phyloP scores from a whole-genome alignment of 1,140 invertebrate species.

The Melitaea cinxia region DNA sequence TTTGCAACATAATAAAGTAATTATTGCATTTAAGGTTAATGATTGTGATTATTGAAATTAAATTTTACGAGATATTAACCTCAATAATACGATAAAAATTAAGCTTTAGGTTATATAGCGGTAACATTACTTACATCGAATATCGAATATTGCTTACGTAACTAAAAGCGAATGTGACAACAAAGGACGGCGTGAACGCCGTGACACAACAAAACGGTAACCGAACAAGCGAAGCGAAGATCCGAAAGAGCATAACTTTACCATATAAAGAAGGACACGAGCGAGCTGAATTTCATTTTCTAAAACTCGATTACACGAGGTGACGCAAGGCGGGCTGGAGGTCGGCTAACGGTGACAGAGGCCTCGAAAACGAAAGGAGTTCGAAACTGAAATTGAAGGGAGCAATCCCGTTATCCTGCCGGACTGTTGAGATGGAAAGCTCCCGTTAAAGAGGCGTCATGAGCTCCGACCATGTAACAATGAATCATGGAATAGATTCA shows the following conservation, averaged over 20 bases:
- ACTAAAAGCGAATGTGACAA: conserved; percentile 49
- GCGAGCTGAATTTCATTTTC: conserved; percentile 78
- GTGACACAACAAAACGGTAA: conserved; percentile 51
- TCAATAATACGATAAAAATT: not conserved
- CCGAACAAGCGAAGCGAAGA: conserved; percentile 44
- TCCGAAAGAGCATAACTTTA: conserved; percentile 58
- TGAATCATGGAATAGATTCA: conserved; percentile 41
- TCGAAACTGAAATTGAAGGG: conserved; percentile 78
- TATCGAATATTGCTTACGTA: conserved; percentile 34
- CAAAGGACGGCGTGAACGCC: conserved; percentile 39
- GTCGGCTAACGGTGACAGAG: conserved; percentile 69
- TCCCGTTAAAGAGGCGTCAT: conserved; percentile 64
- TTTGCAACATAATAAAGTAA: not conserved
- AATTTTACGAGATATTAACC: not conserved
- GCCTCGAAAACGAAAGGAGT: conserved; percentile 75
- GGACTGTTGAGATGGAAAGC: conserved; percentile 70
- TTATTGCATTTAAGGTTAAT: conserved; percentile 12
- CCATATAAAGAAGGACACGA: conserved; percentile 73
- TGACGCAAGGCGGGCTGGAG: conserved; percentile 65
- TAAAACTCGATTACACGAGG: conserved; percentile 76
- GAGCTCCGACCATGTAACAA: conserved; percentile 37
- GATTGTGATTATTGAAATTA: not conserved
- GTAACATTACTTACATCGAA: conserved; percentile 4
- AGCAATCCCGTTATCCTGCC: conserved; percentile 73
- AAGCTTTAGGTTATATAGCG: not conserved